Conservation (phyloP, 2,797 vertebrate species). For the Anabas testudineus region DNA sequence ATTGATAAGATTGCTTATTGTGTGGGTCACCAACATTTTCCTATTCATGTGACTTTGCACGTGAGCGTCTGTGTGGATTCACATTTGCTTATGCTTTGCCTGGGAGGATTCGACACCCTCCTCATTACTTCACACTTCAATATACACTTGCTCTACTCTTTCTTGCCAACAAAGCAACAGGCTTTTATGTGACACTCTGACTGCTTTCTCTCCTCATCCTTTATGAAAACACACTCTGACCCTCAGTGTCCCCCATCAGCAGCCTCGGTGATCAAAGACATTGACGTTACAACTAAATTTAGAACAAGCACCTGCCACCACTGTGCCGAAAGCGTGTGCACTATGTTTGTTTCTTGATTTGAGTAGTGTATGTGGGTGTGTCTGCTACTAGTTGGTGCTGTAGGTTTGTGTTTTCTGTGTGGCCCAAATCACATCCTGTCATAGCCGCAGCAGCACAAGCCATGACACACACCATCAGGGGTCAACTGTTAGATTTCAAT, state of each 20-base stretch:
- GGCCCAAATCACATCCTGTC: constrained; percentile 25
- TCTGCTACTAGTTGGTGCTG: constrained; percentile 14
- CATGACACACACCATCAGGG: constrained; percentile 5
- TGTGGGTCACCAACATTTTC: background rate
- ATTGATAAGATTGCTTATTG: constrained; percentile 8
- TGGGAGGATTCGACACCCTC: constrained; percentile 36
- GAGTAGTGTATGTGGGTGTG: constrained; percentile 28
- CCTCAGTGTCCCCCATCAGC: constrained; percentile 61
- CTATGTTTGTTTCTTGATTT: constrained; percentile 49
- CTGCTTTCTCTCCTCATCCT: constrained; percentile 62
- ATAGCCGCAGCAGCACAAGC: constrained; percentile 18
- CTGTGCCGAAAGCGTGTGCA: constrained; percentile 50
- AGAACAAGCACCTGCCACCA: constrained; percentile 74
- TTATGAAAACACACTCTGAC: constrained; percentile 67
- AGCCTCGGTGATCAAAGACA: constrained; percentile 80
- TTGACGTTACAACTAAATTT: constrained; percentile 68
- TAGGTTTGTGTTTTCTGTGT: constrained; percentile 19
- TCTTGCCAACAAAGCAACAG: constrained; percentile 61
- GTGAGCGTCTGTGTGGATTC: constrained; percentile 8
- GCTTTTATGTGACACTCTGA: constrained; percentile 68
- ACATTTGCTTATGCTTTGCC: constrained; percentile 37
- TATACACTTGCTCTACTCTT: constrained; percentile 28
- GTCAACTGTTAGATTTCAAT: constrained; percentile 16
- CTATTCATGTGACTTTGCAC: constrained; percentile 13
- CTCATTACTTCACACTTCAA: constrained; percentile 71